Conservation (phyloP, 2,888 invertebrate genomes). For the Platynereis dumerilii region DNA sequence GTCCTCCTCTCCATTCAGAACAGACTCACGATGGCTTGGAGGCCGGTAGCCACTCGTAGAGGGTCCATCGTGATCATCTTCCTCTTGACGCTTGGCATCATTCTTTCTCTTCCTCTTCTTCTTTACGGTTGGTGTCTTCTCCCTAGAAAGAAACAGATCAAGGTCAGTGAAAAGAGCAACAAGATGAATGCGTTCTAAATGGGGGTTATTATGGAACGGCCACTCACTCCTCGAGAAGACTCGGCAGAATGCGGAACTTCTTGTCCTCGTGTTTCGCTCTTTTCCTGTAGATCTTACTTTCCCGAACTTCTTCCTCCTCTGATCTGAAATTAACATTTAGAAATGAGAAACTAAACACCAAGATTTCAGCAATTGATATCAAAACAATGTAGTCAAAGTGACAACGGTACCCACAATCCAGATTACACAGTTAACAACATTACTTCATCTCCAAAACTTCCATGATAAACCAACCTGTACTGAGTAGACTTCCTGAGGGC, state of each 20-base stretch:
- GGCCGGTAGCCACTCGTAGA: neutral
- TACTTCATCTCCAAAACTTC: too few relatives aligned
- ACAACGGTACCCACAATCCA: too few relatives aligned
- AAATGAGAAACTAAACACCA: neutral
- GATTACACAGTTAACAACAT: too few relatives aligned
- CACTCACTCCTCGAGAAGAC: slow-evolving; percentile 11
- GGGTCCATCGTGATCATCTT: neutral
- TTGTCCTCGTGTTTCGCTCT: slow-evolving; percentile 77
- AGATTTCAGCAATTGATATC: neutral
- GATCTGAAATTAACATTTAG: slow-evolving; percentile 63
- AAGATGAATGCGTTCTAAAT: too few relatives aligned
- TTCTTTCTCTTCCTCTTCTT: slow-evolving; percentile 8
- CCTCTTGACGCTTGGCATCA: neutral
- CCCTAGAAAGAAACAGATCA: neutral
- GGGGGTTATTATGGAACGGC: too few relatives aligned
- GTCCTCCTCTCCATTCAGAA: neutral
- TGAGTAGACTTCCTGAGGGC: slow-evolving; percentile 87
- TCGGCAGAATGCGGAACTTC: slow-evolving; percentile 23
- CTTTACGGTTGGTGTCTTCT: neutral
- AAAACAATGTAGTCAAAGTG: too few relatives aligned
- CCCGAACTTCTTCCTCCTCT: slow-evolving; percentile 79
- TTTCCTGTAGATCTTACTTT: slow-evolving; percentile 76
- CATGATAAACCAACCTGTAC: slow-evolving; percentile 65
- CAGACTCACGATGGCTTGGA: too few relatives aligned
- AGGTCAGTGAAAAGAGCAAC: neutral